Conservation (phyloP, 2,797 vertebrate genomes). For the Danionella dracula region DNA sequence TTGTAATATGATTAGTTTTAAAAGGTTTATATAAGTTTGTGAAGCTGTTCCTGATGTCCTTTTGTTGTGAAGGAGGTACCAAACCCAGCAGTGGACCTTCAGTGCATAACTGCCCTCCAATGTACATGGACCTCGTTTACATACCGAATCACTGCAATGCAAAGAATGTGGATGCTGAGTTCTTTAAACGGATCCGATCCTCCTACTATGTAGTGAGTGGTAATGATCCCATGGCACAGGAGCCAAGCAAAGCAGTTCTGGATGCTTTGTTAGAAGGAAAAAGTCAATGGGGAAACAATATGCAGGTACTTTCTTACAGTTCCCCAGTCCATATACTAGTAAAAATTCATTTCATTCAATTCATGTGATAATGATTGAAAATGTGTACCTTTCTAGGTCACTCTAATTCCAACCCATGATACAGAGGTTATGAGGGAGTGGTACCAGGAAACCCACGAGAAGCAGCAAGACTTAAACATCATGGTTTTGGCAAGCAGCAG, state of each 20-base stretch:
- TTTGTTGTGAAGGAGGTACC: conserved; percentile 71
- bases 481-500: conserved; percentile 99
- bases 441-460: conserved; percentile 97
- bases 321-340: too few species aligned
- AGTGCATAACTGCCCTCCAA: conserved; percentile 82
- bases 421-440: conserved; percentile 97
- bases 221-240: conserved; percentile 84
- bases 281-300: conserved; percentile 87
- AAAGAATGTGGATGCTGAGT: conserved; percentile 92
- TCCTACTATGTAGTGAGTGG: conserved; percentile 98
- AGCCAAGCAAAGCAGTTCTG: conserved; percentile 87
- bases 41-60: neutral
- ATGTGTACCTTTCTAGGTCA: conserved; percentile 77
- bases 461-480: conserved; percentile 95
- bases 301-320: conserved; percentile 74
- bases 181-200: conserved; percentile 91
- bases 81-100: conserved; percentile 71
- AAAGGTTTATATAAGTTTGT: neutral
- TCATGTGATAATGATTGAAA: too few species aligned
- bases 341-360: too few species aligned
- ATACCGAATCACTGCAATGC: conserved; percentile 96
- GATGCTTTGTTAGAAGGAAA: conserved; percentile 93
- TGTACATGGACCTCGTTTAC: conserved; percentile 96
- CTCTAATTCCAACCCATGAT: conserved; percentile 95
- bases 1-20: neutral